A percentile compares a stretch with the other conserved stretches of the same genome.
Conservation (phyloP, 2,797 vertebrate genomes). For the Chelmon rostratus region DNA sequence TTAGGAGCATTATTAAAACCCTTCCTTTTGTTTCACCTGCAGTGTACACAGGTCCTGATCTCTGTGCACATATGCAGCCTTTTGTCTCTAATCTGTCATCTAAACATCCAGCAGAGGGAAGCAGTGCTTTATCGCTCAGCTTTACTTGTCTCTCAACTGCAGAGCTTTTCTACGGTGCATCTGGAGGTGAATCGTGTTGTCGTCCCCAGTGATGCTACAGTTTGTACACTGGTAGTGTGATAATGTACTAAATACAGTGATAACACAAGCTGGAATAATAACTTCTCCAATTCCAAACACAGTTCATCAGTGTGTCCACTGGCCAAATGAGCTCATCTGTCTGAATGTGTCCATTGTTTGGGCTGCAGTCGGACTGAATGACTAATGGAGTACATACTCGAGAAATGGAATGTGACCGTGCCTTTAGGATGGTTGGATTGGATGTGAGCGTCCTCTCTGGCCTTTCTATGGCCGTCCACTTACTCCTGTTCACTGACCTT, state of each 20-base stretch:
- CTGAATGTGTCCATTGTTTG: too few species aligned
- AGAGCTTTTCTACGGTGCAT: not conserved
- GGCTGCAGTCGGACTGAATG: too few species aligned
- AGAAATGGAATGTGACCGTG: too few species aligned
- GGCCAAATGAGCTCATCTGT: too few species aligned
- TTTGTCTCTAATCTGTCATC: not conserved
- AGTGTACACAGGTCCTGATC: not conserved
- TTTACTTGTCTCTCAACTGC: not conserved
- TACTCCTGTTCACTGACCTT: too few species aligned
- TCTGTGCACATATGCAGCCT: not conserved
- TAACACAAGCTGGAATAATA: not conserved
- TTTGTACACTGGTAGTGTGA: not conserved
- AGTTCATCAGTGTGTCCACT: not conserved
- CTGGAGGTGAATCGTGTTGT: not conserved
- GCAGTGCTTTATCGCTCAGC: not conserved
- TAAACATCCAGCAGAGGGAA: constrained; percentile 4
- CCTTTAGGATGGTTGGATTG: too few species aligned
- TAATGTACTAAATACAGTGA: not conserved
- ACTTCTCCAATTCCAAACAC: not conserved
- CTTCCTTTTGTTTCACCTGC: not conserved
- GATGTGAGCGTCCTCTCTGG: too few species aligned
- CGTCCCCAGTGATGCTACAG: not conserved
- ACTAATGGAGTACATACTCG: too few species aligned
- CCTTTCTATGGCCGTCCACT: too few species aligned
- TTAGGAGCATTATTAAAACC: too few species aligned